These are phyloP conservation scores for Macrobrachium rosenbergii DNA, from an alignment of 1,140 invertebrate genomes.

Conservation along the genomic window DNA sequence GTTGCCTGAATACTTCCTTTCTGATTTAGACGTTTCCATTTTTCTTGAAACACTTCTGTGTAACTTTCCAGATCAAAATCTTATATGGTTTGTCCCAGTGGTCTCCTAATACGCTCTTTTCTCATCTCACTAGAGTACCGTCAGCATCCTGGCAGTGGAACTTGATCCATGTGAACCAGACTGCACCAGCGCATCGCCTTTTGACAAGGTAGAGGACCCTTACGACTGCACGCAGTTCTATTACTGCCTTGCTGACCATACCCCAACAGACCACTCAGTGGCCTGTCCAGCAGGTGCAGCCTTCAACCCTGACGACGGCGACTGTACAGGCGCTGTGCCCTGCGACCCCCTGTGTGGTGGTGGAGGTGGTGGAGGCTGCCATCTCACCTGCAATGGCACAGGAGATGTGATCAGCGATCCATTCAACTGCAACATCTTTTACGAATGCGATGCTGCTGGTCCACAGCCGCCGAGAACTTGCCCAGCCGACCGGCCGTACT, in stretches of 20 bases:
- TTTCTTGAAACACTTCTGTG: too few species aligned
- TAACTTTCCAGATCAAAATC: too few species aligned
- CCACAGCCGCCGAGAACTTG: not conserved
- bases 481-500: not conserved
- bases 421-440: not conserved
- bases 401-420: constrained; percentile 13
- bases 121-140: too few species aligned
- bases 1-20: too few species aligned
- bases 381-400: constrained; percentile 3
- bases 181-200: not conserved
- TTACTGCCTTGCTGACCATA: not conserved
- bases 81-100: too few species aligned
- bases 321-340: not conserved
- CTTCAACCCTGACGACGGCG: not conserved
- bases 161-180: not conserved
- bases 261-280: not conserved
- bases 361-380: not conserved
- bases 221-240: constrained; percentile 31
- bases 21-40: too few species aligned
- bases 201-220: constrained; percentile 23
- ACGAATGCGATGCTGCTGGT: not conserved
- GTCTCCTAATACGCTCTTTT: too few species aligned
- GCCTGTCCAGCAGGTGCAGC: not conserved
- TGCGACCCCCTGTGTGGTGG: not conserved
- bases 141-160: too few species aligned